Conservation (phyloP, 2,113 vertebrate species). For the Genyomyrus donnyi region DNA sequence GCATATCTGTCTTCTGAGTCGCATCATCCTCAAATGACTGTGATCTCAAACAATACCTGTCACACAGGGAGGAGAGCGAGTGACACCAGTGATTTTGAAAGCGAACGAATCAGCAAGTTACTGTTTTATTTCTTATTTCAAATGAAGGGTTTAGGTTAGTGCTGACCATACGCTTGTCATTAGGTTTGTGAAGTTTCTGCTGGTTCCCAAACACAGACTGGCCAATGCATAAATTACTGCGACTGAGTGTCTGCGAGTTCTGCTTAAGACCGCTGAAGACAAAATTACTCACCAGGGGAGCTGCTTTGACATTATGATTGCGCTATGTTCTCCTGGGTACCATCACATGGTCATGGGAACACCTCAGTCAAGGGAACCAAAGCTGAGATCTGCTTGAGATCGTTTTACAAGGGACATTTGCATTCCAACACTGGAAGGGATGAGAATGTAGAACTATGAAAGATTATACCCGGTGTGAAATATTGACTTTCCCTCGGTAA, state of each 20-base stretch:
- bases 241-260: neutral
- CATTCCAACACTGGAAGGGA: neutral
- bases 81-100: neutral
- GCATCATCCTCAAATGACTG: neutral
- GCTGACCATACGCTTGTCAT: neutral
- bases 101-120: constrained; percentile 14
- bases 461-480: neutral
- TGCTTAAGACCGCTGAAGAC: neutral
- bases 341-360: neutral
- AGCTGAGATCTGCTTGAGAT: neutral
- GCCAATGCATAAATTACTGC: neutral
- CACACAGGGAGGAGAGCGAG: neutral
- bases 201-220: neutral
- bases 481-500: neutral
- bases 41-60: neutral
- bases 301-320: neutral
- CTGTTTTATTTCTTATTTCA: neutral
- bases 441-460: neutral
- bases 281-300: neutral
- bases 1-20: neutral
- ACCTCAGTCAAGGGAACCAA: neutral
- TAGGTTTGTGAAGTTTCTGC: constrained; percentile 33
- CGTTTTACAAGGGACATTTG: neutral
- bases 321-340: neutral
- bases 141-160: neutral